phyloP scores from a whole-genome alignment of 1,140 invertebrate genomes.

The Leguminivora glycinivorella region DNA sequence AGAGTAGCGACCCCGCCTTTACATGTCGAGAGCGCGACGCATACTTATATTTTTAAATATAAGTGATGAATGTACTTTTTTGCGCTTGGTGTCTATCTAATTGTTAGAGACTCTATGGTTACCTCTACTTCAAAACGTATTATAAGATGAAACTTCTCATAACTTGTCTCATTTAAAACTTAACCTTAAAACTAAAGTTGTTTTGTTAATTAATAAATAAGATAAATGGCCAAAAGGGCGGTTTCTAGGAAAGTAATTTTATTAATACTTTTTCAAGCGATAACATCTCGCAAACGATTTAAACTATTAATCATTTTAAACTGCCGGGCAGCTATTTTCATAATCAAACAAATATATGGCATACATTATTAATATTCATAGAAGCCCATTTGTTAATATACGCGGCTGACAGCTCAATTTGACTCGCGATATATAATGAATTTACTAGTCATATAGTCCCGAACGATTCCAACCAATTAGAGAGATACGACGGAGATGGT shows the following conservation, averaged over 20 bases:
- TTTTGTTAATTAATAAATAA: conserved; percentile 17
- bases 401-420: conserved; percentile 69
- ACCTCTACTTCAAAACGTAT: too few relatives aligned
- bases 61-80: too few relatives aligned
- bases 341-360: conserved; percentile 50
- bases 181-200: not conserved
- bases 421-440: conserved; percentile 45
- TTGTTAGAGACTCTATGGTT: too few relatives aligned
- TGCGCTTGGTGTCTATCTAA: too few relatives aligned
- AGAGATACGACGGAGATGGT: conserved; percentile 32
- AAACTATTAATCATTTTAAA: conserved; percentile 45
- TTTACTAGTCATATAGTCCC: conserved; percentile 20
- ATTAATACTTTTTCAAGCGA: conserved; percentile 36
- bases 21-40: too few relatives aligned
- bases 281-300: conserved; percentile 38
- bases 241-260: conserved; percentile 19
- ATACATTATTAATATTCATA: conserved; percentile 70
- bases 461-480: conserved; percentile 46
- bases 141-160: conserved; percentile 31
- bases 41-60: too few relatives aligned
- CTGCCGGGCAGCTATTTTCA: conserved; percentile 42
- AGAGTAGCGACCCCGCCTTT: too few relatives aligned
- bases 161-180: not conserved
- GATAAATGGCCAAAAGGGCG: conserved; percentile 15
- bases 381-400: conserved; percentile 69